Evolutionary conservation across 1,140 invertebrate species (phyloP).

Genomic region (Lasaia peninsularis): DNA sequence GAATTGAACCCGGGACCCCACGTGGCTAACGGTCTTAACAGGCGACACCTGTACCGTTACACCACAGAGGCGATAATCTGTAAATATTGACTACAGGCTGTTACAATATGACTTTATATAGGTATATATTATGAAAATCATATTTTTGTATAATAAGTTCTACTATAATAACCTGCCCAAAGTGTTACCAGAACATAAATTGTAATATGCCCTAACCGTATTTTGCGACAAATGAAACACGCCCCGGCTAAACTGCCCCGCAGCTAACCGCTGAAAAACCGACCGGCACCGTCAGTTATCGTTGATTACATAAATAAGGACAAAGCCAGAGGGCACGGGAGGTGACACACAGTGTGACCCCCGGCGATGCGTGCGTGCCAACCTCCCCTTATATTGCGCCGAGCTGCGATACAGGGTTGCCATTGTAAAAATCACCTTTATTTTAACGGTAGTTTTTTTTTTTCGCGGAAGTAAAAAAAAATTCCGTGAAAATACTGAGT

Average conservation of each 20-base stretch:
- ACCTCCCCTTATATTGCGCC: background rate
- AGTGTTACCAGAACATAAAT: background rate
- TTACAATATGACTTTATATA: no score
- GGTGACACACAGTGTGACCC: slow-evolving; percentile 19
- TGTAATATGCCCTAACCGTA: background rate
- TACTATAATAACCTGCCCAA: background rate
- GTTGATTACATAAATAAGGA: slow-evolving; percentile 42
- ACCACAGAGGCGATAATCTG: no score
- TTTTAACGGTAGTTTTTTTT: no score
- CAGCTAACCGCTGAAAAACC: slow-evolving; percentile 17
- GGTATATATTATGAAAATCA: no score
- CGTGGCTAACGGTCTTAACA: no score
- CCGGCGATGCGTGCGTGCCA: slow-evolving; percentile 31
- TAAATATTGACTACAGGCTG: no score
- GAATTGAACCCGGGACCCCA: no score
- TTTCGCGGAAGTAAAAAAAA: no score
- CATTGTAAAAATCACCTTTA: no score
- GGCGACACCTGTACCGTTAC: no score
- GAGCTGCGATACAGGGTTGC: background rate
- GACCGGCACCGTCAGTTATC: slow-evolving; percentile 29
- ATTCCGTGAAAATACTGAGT: no score
- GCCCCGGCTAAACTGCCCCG: slow-evolving; percentile 9
- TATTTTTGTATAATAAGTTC: no score
- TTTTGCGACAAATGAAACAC: background rate
- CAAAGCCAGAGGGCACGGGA: slow-evolving; percentile 28